These are phyloP conservation scores for Allolobophora icterica DNA, from an alignment of 2,888 invertebrate species.

Conservation along the genomic window DNA sequence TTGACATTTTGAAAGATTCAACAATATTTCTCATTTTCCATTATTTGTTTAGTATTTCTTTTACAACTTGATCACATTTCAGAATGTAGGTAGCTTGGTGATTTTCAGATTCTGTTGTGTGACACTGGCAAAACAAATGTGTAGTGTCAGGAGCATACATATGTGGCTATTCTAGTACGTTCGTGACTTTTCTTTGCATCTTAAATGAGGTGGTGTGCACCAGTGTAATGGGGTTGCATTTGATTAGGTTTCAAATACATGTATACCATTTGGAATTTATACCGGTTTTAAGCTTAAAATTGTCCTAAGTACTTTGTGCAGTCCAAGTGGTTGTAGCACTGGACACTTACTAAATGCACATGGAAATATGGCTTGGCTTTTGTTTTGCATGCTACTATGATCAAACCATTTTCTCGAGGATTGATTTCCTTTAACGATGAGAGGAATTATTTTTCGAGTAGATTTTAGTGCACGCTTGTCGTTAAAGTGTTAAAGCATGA, in stretches of 20 bases:
- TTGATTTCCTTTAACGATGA: background rate
- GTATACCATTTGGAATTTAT: no score
- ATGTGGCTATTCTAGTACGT: background rate
- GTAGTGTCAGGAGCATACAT: background rate
- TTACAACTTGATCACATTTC: background rate
- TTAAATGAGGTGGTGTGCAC: background rate
- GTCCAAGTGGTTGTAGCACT: no score
- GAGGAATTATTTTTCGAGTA: no score
- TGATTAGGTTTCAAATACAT: no score
- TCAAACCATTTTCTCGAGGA: background rate
- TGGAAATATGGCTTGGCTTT: conserved; percentile 4
- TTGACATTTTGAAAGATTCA: background rate
- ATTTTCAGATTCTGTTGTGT: background rate
- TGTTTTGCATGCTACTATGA: background rate
- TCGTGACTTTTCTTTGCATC: background rate
- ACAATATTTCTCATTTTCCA: background rate
- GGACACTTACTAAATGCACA: background rate
- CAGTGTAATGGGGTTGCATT: background rate
- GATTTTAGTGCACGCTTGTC: no score
- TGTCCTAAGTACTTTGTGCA: no score
- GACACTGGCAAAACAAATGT: background rate
- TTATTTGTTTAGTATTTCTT: background rate
- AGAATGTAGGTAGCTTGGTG: background rate
- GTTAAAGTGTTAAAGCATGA: background rate
- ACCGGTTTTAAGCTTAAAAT: no score